Base-by-base conservation (phyloP, 1,140 invertebrate species). In the Pachypeltis micranthus region DNA sequence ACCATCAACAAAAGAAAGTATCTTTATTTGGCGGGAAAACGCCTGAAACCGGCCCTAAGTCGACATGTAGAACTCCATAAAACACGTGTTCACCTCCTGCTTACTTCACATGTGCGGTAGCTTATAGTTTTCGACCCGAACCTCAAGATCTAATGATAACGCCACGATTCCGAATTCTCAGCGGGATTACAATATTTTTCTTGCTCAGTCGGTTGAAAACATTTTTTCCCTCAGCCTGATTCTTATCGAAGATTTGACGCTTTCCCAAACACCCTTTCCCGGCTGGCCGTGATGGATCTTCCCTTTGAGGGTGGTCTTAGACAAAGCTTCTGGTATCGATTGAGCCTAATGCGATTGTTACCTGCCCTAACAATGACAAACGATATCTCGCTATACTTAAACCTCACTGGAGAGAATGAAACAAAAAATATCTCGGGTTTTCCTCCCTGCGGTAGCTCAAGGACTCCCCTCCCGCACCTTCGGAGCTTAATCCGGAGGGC, bases 311-410 rank as follows among this genome's bases (percentile, higher is more conserved):
- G 24, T 16, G 44, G 44, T 3, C 44, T 47, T 19, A 23, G 24
- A n/a, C n/a, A 47, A 47, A 47, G 44, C 14, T 23, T 47, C 24
- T n/a, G 44, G n/a, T 47, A 47, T 47, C 44, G 44, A 47, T 47
- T 47, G 24, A 47, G n/a, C 44, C 24, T 47, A 47, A 47, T 47
- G 44, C 44, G 44, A 47, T 47, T 47, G 44, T 47, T 47, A 47
- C 44, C 44, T 47, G 44, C 44, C 44, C 24, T 47, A 47, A 47
- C 44, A 47, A 47, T 47, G 44, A 47, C 44, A 47, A 47, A 47
- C 44, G 44, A 47, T 47, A n/a, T 23, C 44, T 47, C 24, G 14
- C n/a, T n/a, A 23, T 47, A 47, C 24, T 23, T 19, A 47, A 23
- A 47, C n/a, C n/a, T 47, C n/a, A 23, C n/a, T 47, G 44, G 44